phyloP scores from a whole-genome alignment of 1,140 invertebrate genomes.

The Anastatus disparis region DNA sequence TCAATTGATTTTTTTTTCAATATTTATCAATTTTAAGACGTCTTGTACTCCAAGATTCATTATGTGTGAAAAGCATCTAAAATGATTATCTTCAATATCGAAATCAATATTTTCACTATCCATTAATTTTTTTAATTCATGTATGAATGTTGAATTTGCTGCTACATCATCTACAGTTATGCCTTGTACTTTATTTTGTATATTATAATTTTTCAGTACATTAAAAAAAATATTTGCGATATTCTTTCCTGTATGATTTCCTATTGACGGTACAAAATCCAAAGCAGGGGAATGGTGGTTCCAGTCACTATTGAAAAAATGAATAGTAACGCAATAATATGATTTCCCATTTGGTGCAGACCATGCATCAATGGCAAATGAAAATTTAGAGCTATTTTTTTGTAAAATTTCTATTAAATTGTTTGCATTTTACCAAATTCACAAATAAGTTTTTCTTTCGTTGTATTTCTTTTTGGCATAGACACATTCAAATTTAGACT shows the following conservation, averaged over 20 bases:
- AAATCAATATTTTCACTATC: neutral
- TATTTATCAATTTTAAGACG: constrained; percentile 35
- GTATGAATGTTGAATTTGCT: constrained; percentile 28
- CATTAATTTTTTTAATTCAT: constrained; percentile 7
- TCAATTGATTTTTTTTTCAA: neutral
- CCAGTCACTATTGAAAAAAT: constrained; percentile 36
- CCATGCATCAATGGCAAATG: constrained; percentile 39
- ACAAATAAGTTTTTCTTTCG: no score
- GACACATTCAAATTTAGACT: no score
- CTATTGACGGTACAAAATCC: constrained; percentile 32
- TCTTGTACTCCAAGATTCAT: constrained; percentile 47
- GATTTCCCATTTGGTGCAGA: neutral
- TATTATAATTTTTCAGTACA: neutral
- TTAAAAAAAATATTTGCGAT: constrained; percentile 30
- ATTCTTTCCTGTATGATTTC: constrained; percentile 26
- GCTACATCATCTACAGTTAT: constrained; percentile 32
- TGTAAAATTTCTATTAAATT: neutral
- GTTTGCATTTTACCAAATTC: no score
- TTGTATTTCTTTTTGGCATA: no score
- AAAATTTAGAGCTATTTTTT: constrained; percentile 17
- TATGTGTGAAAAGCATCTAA: constrained; percentile 45
- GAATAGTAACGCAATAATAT: constrained; percentile 31
- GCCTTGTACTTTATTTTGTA: constrained; percentile 30
- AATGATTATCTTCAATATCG: no score
- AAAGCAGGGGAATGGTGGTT: constrained; percentile 14